Conservation (phyloP, 2,888 invertebrate species). For the Pseudanteris insignis region DNA sequence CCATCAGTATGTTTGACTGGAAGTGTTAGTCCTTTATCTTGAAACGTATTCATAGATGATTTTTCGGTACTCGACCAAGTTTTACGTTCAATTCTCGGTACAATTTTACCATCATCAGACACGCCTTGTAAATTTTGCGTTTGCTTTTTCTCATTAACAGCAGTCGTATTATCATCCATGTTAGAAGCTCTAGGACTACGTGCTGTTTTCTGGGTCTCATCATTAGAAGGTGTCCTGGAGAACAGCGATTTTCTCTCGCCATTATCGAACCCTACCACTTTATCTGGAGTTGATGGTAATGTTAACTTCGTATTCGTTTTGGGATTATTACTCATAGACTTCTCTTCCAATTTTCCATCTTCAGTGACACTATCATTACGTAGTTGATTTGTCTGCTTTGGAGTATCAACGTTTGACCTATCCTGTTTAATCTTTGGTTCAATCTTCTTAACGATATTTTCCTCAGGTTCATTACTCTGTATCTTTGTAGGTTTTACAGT, state of each 20-base stretch:
- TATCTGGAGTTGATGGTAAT: conserved; percentile 41
- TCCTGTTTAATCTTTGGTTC: conserved; percentile 2
- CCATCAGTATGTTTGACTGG: conserved; percentile 20
- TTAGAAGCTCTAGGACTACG: background rate
- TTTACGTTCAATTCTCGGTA: conserved; percentile 26
- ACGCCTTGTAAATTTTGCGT: conserved; percentile 45
- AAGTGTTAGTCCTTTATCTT: conserved; percentile 16
- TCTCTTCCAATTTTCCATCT: conserved; percentile 1
- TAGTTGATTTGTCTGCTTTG: background rate
- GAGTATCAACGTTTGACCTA: background rate
- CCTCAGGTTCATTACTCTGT: background rate
- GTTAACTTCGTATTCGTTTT: conserved; percentile 5
- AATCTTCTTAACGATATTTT: background rate
- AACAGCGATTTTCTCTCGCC: conserved; percentile 56
- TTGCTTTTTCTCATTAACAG: conserved; percentile 45
- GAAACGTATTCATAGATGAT: conserved; percentile 22
- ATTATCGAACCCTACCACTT: conserved; percentile 59
- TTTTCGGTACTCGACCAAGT: conserved; percentile 24
- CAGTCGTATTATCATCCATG: conserved; percentile 13
- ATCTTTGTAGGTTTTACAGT: background rate
- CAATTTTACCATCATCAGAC: conserved; percentile 8
- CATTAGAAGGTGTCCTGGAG: conserved; percentile 39
- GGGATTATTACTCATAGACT: background rate
- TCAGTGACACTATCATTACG: background rate
- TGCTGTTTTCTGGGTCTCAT: conserved; percentile 31